A percentile compares a stretch with the other conserved stretches of the same genome.
These are phyloP conservation scores for Cheilosia vernalis DNA, from an alignment of 2,888 invertebrate species.

Conservation along the genomic window DNA sequence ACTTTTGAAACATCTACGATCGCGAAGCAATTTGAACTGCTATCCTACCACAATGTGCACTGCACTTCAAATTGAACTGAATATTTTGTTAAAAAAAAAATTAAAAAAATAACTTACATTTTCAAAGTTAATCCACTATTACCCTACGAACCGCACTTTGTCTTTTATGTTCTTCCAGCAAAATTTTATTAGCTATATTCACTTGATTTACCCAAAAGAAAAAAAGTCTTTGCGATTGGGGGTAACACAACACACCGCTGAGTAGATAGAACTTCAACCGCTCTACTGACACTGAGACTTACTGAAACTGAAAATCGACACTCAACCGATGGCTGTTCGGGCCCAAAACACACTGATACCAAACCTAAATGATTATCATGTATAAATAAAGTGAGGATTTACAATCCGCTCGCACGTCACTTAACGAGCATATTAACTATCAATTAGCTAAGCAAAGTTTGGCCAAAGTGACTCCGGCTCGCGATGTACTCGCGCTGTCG, in stretches of 20 bases:
- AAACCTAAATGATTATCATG: slow-evolving; percentile 50
- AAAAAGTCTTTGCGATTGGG: neutral
- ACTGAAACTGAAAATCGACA: slow-evolving; percentile 54
- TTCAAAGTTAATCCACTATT: slow-evolving; percentile 35
- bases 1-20: no score
- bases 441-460: slow-evolving; percentile 55
- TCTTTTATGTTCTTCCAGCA: neutral
- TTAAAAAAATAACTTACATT: slow-evolving; percentile 11
- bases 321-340: slow-evolving; percentile 59
- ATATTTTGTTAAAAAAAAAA: neutral
- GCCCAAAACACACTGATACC: slow-evolving; percentile 69
- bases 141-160: neutral
- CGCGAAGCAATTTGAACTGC: no score
- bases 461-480: neutral
- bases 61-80: neutral
- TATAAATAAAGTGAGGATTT: slow-evolving; percentile 70
- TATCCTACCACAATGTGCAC: neutral
- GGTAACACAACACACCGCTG: slow-evolving; percentile 23
- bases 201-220: neutral
- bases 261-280: slow-evolving; percentile 45
- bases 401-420: slow-evolving; percentile 49
- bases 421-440: slow-evolving; percentile 67
- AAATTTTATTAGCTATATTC: no score
- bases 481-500: neutral
- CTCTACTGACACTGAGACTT: slow-evolving; percentile 51